A percentile compares a stretch with the other conserved stretches of the same genome.
These are phyloP conservation scores for Bombylius major DNA, from an alignment of 2,888 invertebrate genomes.

Conservation along the genomic window DNA sequence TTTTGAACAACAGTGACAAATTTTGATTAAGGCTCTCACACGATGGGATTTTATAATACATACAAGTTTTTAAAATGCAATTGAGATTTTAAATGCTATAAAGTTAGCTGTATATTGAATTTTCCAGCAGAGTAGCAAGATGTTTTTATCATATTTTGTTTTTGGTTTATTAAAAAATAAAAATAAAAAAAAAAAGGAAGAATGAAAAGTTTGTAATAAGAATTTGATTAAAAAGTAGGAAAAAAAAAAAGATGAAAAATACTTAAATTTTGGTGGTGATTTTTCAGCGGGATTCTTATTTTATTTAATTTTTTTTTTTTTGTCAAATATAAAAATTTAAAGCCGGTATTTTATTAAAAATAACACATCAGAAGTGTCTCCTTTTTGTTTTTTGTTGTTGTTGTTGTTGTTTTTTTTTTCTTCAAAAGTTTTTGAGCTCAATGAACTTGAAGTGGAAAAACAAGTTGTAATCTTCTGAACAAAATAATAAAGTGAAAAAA, in stretches of 20 bases:
- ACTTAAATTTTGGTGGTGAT: background rate
- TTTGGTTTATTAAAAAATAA: background rate
- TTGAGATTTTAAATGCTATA: too few species aligned
- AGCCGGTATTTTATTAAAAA: too few species aligned
- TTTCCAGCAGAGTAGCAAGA: too few species aligned
- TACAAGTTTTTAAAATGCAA: too few species aligned
- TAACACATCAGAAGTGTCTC: too few species aligned
- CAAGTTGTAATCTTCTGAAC: background rate
- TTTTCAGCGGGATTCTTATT: background rate
- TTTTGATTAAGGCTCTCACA: background rate
- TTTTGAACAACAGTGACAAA: background rate
- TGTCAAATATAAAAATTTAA: too few species aligned
- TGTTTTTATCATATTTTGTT: background rate
- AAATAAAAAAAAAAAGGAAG: background rate
- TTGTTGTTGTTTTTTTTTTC: background rate
- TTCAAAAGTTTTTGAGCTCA: background rate
- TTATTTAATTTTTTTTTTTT: background rate
- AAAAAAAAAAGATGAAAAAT: background rate
- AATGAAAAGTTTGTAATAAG: background rate
- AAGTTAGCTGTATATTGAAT: too few species aligned
- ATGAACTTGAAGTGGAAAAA: background rate
- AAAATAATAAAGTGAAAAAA: too few species aligned
- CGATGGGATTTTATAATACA: background rate
- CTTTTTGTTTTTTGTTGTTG: background rate
- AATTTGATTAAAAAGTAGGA: background rate